These are phyloP conservation scores for Hypotaenidia philippensis DNA, from an alignment of 2,797 vertebrate genomes.

Conservation along the genomic window DNA sequence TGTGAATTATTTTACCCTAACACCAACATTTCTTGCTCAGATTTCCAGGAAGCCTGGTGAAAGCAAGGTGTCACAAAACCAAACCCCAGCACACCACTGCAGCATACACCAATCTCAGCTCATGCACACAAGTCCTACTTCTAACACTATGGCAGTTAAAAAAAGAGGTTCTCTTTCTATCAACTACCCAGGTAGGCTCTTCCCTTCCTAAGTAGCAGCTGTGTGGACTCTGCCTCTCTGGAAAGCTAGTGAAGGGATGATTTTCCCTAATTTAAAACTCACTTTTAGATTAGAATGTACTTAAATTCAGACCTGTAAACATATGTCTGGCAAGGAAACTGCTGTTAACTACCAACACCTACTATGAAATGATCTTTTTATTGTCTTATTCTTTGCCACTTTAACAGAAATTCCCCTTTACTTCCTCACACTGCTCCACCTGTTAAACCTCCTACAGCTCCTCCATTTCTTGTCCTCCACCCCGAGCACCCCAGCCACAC, in stretches of 20 bases:
- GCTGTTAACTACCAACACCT: not conserved
- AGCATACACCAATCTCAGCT: not conserved
- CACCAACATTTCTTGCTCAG: not conserved
- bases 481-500: not conserved
- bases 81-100: not conserved
- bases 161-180: not conserved
- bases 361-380: not conserved
- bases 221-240: not conserved
- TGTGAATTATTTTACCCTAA: not conserved
- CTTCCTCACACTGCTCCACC: not conserved
- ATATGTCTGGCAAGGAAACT: not conserved
- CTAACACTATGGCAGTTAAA: not conserved
- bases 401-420: not conserved
- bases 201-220: not conserved
- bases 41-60: not conserved
- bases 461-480: not conserved
- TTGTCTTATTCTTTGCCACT: not conserved
- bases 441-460: not conserved
- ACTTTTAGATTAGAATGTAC: not conserved
- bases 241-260: not conserved
- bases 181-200: not conserved
- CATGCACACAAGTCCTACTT: not conserved
- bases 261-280: not conserved
- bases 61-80: not conserved
- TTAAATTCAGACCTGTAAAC: not conserved